Base-by-base conservation (phyloP, 2,888 invertebrate species). In the Odontocolon sp. region DNA sequence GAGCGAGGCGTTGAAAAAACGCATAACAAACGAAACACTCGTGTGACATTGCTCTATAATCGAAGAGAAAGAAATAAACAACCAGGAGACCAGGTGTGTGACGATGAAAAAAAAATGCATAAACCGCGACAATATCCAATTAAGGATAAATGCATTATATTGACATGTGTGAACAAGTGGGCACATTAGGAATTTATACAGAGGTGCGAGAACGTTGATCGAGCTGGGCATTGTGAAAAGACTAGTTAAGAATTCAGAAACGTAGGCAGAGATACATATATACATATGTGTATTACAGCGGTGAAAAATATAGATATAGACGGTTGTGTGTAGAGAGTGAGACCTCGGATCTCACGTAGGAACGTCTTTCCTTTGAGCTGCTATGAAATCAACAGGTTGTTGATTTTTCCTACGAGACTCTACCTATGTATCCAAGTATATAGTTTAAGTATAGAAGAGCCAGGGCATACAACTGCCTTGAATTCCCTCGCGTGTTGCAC, bases 351-450 rank as follows among this genome's bases (percentile, higher is more conserved):
- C 50, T 47, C 56, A 38, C 45, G 21, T 33, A 14, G 31, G 28
- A 16, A 38, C 9, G 47, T 63, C 70, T 76, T 71, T 57, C 50
- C 57, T 77, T 68, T 57, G 11, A 71, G 56, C 45, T 45, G 50
- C 33, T 47, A 64, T 59, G 63, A 70, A 77, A 80, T 81, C 81
- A 81, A 81, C 79, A 80, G 81, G 78, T 80, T 79, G 78, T 79
- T 72, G 78, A 78, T 79, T 81, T 81, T 79, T 78, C 71, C 68
- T 40, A 33, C 61, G 36, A 50, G 61, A 57, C 63, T n/a, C n/a
- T 40, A 33, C 36, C 50, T 47, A 23, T 63, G 36, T 14, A 61
- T 11, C 33, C 11, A 50, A 47, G 33, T 21, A 63, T 50, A 47
- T 11, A 47, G 42, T 28, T 8, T 26, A 45, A n/a, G 18, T 40